These are phyloP conservation scores for Adela reaumurella DNA, from an alignment of 2,888 invertebrate species.

Conservation along the genomic window DNA sequence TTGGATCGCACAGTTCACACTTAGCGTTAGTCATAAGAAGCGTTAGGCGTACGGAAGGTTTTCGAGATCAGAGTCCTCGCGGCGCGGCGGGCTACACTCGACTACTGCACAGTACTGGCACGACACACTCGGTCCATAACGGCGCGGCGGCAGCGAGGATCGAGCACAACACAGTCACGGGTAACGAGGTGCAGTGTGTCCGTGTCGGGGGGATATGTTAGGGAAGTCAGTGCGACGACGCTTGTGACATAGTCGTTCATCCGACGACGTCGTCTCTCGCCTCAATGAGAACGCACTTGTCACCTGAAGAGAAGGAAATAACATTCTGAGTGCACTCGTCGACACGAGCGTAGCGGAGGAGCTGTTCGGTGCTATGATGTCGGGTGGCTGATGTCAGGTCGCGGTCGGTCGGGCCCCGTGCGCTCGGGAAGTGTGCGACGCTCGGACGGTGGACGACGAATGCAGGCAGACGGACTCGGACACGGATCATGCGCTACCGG, in stretches of 20 bases:
- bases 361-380: constrained; percentile 35
- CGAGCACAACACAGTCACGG: constrained; percentile 12
- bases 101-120: constrained; percentile 11
- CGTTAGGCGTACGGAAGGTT: constrained; percentile 55
- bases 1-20: constrained; percentile 3
- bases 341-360: constrained; percentile 13
- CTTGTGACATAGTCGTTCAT: constrained; percentile 34
- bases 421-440: constrained; percentile 41
- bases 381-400: constrained; percentile 41
- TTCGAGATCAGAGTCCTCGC: constrained; percentile 52
- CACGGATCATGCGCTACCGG: neutral
- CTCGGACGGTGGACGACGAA: constrained; percentile 19
- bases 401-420: constrained; percentile 24
- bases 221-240: constrained; percentile 36
- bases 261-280: constrained; percentile 65
- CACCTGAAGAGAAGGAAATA: constrained; percentile 72
- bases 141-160: constrained; percentile 13
- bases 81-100: constrained; percentile 15
- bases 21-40: constrained; percentile 42
- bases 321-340: constrained; percentile 47
- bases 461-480: neutral
- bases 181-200: neutral
- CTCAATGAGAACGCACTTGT: constrained; percentile 77
- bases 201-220: constrained; percentile 19
- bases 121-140: constrained; percentile 11